Percentiles rank a stretch among this genome's conserved stretches.
phyloP scores from a whole-genome alignment of 2,888 invertebrate species.

The Xanthia icteritia region DNA sequence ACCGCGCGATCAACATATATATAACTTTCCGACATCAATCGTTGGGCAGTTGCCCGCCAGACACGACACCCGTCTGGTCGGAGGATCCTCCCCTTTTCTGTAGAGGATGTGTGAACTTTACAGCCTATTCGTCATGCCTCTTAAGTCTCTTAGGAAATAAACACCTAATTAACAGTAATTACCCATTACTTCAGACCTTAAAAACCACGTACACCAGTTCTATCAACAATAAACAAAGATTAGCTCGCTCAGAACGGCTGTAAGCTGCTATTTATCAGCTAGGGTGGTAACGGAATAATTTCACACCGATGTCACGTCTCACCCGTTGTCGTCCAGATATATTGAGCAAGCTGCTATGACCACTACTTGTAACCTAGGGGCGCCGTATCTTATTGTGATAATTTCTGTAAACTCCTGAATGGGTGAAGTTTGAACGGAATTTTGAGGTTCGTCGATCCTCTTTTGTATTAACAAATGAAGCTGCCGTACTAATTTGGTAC shows the following conservation, averaged over 20 bases:
- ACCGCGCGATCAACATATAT: too few species aligned
- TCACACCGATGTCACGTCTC: constrained; percentile 66
- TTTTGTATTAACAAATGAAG: neutral
- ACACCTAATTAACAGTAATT: constrained; percentile 1
- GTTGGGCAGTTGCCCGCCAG: too few species aligned
- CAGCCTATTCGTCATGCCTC: too few species aligned
- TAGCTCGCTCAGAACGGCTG: constrained; percentile 42
- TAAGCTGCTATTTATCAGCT: constrained; percentile 57
- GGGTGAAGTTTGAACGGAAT: neutral
- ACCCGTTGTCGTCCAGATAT: constrained; percentile 68
- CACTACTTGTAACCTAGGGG: constrained; percentile 28
- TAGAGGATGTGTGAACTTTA: too few species aligned
- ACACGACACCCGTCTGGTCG: too few species aligned
- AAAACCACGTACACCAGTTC: constrained; percentile 39
- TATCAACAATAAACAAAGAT: constrained; percentile 60
- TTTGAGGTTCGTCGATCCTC: neutral
- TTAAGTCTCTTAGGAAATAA: neutral
- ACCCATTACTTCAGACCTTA: constrained; percentile 12
- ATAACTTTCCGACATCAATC: too few species aligned
- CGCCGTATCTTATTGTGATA: constrained; percentile 11
- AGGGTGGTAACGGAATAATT: constrained; percentile 65
- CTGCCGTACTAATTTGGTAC: neutral
- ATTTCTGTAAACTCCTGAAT: neutral
- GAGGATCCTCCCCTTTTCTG: too few species aligned
- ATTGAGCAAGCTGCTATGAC: constrained; percentile 58